Evolutionary conservation across 1,140 invertebrate genomes (phyloP).

Genomic region (Oryzaephilus surinamensis): DNA sequence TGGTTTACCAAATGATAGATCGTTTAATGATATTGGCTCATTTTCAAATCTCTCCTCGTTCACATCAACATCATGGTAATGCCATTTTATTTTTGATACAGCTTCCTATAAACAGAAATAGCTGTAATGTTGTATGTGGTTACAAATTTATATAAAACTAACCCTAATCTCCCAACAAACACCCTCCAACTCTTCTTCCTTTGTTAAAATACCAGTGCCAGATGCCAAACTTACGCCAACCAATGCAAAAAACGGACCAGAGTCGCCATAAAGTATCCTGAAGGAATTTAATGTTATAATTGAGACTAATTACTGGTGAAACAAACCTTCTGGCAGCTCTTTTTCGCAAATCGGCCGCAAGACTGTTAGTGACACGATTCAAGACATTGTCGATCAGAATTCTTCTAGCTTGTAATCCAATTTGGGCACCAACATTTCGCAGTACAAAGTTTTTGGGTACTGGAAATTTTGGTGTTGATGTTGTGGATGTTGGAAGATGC

Average conservation of each 20-base stretch:
- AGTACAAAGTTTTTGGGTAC: conserved; percentile 28
- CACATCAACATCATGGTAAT: conserved; percentile 44
- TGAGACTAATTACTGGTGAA: background rate
- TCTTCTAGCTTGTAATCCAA: conserved; percentile 46
- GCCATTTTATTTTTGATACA: conserved; percentile 49
- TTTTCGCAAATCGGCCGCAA: conserved; percentile 50
- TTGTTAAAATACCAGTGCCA: conserved; percentile 62
- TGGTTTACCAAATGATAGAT: conserved; percentile 56
- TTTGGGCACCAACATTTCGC: conserved; percentile 42
- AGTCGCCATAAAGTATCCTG: conserved; percentile 55
- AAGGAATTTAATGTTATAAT: conserved; percentile 7
- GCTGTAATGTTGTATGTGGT: background rate
- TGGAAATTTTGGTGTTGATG: conserved; percentile 16
- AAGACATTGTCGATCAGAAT: conserved; percentile 59
- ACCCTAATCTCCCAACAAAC: conserved; percentile 69
- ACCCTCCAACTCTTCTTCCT: conserved; percentile 67
- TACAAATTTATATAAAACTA: conserved; percentile 34
- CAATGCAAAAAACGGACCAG: conserved; percentile 61
- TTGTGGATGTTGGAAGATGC: conserved; percentile 31
- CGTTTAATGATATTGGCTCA: conserved; percentile 40
- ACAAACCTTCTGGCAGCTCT: conserved; percentile 43
- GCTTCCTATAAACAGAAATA: conserved; percentile 42
- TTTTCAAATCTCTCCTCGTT: conserved; percentile 33
- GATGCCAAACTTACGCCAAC: conserved; percentile 65
- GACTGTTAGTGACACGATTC: conserved; percentile 53